Conservation (phyloP, 2,888 invertebrate species). For the Drosophila leonis region DNA sequence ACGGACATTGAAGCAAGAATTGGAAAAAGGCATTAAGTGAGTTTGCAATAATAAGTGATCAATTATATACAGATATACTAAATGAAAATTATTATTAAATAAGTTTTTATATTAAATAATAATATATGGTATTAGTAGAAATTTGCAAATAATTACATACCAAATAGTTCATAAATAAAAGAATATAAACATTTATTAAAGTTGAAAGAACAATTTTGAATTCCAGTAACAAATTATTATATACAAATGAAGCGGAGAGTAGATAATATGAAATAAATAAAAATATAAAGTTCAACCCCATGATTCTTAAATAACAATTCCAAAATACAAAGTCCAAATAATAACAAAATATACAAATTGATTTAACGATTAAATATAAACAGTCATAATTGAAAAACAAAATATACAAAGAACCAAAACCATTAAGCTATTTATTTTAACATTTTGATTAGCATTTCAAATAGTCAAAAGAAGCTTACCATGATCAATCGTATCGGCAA, state of each 20-base stretch:
- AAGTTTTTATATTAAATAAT: background rate
- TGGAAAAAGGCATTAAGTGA: conserved; percentile 8
- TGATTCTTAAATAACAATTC: background rate
- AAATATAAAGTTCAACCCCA: background rate
- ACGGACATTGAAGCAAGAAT: conserved; percentile 10
- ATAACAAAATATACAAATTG: background rate
- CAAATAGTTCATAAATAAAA: conserved; percentile 1
- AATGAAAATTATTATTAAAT: background rate
- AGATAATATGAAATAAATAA: background rate
- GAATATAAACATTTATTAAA: conserved; percentile 10
- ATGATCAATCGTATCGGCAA: conserved; percentile 82
- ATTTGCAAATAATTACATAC: conserved; percentile 10
- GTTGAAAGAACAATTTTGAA: conserved; percentile 7
- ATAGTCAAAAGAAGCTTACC: conserved; percentile 62
- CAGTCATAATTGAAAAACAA: background rate
- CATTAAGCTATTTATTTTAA: conserved; percentile 10
- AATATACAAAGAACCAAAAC: conserved; percentile 10
- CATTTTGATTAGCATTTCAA: conserved; percentile 11
- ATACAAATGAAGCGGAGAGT: background rate
- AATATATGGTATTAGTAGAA: background rate
- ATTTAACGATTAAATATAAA: background rate
- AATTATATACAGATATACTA: background rate
- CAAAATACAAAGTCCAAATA: background rate
- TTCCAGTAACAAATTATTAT: conserved; percentile 6
- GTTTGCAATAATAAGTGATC: background rate